phyloP scores from a whole-genome alignment of 2,888 invertebrate genomes.

The Dicycla oo region DNA sequence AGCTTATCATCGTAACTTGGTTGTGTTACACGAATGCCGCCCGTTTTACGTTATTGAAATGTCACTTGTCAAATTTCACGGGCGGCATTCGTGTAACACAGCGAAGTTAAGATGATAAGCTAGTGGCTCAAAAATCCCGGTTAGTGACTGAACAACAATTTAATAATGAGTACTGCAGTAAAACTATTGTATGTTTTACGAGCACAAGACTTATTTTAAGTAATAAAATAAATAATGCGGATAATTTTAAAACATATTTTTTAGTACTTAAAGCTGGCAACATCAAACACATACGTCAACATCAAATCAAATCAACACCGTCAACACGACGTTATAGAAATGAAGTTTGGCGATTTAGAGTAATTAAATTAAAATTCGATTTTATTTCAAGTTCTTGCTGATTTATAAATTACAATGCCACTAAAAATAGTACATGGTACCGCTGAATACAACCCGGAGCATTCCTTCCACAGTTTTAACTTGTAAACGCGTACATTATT shows the following conservation, averaged over 20 bases:
- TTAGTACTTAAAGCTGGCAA: slow-evolving; percentile 13
- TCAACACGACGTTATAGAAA: slow-evolving; percentile 56
- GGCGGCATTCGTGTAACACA: no score
- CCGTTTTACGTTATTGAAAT: no score
- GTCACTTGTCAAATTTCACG: no score
- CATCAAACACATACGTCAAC: slow-evolving; percentile 41
- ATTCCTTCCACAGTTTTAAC: slow-evolving; percentile 11
- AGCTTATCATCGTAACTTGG: no score
- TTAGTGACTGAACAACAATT: no score
- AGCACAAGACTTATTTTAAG: no score
- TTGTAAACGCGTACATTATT: slow-evolving; percentile 36
- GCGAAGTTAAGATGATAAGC: no score
- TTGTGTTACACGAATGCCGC: no score
- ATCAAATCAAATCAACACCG: no score
- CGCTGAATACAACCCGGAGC: slow-evolving; percentile 22
- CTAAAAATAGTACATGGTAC: slow-evolving; percentile 31
- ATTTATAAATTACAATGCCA: slow-evolving; percentile 57
- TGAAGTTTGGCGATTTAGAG: slow-evolving; percentile 35
- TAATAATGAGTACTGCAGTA: no score
- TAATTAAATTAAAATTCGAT: slow-evolving; percentile 44
- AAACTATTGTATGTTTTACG: not conserved
- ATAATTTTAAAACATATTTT: not conserved
- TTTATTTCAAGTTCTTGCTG: slow-evolving; percentile 21
- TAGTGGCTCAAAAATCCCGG: no score
- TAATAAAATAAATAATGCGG: not conserved